Evolutionary conservation across 2,797 vertebrate genomes (phyloP).

Genomic region (Nasua narica): DNA sequence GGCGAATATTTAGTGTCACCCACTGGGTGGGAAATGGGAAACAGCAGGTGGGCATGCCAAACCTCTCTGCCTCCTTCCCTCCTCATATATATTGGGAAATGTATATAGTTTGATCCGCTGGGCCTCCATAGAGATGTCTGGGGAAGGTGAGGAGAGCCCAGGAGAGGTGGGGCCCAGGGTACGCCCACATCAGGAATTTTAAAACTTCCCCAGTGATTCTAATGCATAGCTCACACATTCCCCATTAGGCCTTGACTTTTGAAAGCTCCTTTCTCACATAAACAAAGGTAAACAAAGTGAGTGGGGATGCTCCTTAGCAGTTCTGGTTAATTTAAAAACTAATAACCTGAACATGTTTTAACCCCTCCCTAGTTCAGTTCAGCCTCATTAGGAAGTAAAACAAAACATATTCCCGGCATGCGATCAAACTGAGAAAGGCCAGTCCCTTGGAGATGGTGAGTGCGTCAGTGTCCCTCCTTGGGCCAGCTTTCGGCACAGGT

Average conservation of each 20-base stretch:
- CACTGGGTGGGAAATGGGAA: neutral
- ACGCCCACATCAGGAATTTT: neutral
- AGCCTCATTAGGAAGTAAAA: constrained; percentile 44
- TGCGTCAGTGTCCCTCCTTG: neutral
- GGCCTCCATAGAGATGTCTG: neutral
- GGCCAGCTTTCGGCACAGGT: neutral
- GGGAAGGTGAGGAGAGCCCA: neutral
- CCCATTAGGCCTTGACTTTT: neutral
- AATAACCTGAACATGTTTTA: constrained; percentile 9
- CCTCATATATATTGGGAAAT: neutral
- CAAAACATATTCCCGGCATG: neutral
- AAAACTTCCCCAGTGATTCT: neutral
- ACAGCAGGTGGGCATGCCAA: neutral
- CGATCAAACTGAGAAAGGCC: neutral
- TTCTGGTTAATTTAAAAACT: constrained; percentile 36
- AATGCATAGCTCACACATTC: neutral
- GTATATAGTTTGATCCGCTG: neutral
- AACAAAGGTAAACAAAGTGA: constrained; percentile 18
- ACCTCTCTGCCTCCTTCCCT: neutral
- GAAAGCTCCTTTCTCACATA: neutral
- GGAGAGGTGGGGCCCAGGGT: neutral
- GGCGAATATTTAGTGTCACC: neutral
- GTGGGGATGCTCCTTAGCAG: neutral
- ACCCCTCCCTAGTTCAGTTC: neutral
- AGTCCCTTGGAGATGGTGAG: neutral